These are phyloP conservation scores for Enteromius afrohamiltoni DNA, from an alignment of 2,797 vertebrate genomes.

Conservation along the genomic window DNA sequence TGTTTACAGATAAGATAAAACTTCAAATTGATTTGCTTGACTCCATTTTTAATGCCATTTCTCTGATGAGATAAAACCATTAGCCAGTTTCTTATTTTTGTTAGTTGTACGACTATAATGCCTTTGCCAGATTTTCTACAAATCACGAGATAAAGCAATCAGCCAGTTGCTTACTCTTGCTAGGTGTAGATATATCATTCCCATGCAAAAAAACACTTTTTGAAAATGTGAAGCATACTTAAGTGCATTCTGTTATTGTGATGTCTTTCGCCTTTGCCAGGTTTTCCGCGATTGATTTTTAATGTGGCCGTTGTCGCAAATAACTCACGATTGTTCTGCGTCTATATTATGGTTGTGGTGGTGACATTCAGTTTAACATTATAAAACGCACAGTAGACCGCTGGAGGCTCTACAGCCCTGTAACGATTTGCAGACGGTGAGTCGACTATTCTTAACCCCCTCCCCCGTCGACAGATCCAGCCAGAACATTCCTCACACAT, in stretches of 20 bases:
- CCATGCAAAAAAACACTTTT: background rate
- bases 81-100: constrained; percentile 1
- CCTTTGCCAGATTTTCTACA: background rate
- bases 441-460: constrained; percentile 70
- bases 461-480: constrained; percentile 67
- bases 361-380: constrained; percentile 64
- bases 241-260: background rate
- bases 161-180: background rate
- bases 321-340: constrained; percentile 29
- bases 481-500: constrained; percentile 85
- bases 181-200: background rate
- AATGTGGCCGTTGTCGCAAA: constrained; percentile 24
- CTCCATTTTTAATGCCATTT: background rate
- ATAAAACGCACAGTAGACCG: constrained; percentile 72
- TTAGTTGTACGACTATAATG: background rate
- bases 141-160: constrained; percentile 21
- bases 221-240: background rate
- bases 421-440: constrained; percentile 80
- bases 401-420: constrained; percentile 76
- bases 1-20: constrained; percentile 45
- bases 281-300: constrained; percentile 14
- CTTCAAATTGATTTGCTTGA: constrained; percentile 30
- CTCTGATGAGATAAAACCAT: constrained; percentile 15
- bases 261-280: background rate
- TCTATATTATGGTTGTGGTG: constrained; percentile 55